These are phyloP conservation scores for Osmerus mordax DNA, from an alignment of 2,113 vertebrate species.

Conservation along the genomic window DNA sequence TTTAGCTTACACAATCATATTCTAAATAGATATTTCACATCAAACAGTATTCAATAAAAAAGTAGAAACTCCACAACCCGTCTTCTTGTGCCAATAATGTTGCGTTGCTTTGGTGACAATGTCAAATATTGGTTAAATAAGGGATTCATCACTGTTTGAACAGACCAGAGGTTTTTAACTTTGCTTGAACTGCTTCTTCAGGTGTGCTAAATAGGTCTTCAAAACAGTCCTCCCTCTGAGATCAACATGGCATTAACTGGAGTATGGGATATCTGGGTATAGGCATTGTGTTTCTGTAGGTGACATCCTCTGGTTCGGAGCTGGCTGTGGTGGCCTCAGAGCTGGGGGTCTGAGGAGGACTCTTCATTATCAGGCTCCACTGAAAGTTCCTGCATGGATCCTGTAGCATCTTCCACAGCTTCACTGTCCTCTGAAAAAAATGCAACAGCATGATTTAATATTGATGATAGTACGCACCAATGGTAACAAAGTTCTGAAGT, in stretches of 20 bases:
- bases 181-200: neutral
- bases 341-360: conserved; percentile 14
- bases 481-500: no score
- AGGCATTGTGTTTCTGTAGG: neutral
- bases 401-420: conserved; percentile 44
- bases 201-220: conserved; percentile 13
- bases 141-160: neutral
- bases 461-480: no score
- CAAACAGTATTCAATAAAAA: conserved; percentile 14
- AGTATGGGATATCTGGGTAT: neutral
- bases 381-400: conserved; percentile 61
- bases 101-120: conserved; percentile 22
- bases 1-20: conserved; percentile 22
- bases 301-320: neutral
- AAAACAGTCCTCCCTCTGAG: conserved; percentile 3
- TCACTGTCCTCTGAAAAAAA: conserved; percentile 45
- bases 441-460: neutral
- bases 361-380: conserved; percentile 39
- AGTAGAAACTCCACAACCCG: conserved; percentile 17
- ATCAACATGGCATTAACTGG: neutral
- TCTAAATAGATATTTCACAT: conserved; percentile 20
- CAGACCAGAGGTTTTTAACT: conserved; percentile 3
- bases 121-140: conserved; percentile 35
- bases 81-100: conserved; percentile 3
- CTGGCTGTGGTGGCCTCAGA: conserved; percentile 31